These are phyloP conservation scores for Hapalemur alaotrensis DNA, from an alignment of 2,797 vertebrate species.

Conservation along the genomic window DNA sequence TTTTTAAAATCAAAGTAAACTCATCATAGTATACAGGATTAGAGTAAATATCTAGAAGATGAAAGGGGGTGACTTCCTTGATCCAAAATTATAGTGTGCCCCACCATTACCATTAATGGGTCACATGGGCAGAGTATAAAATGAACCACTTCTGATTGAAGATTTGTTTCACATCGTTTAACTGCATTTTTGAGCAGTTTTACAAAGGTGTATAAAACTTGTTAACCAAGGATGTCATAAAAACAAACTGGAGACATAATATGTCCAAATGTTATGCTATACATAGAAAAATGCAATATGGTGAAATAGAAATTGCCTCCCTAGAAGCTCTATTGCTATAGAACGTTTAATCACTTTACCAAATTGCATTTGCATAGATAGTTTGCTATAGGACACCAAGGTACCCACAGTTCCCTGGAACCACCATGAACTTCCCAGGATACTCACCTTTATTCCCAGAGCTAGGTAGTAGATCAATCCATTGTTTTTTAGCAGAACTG, in stretches of 20 bases:
- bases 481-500: background rate
- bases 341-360: background rate
- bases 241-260: background rate
- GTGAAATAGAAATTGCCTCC: background rate
- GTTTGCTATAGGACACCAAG: background rate
- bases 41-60: slow-evolving; percentile 32
- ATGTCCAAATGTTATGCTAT: background rate
- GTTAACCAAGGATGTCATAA: background rate
- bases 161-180: slow-evolving; percentile 2
- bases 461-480: background rate
- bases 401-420: background rate
- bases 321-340: background rate
- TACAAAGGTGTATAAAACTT: slow-evolving; percentile 2
- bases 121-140: slow-evolving; percentile 34
- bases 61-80: background rate
- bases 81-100: background rate
- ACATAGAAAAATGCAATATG: background rate
- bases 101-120: background rate
- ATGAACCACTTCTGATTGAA: background rate
- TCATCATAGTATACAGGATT: background rate
- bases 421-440: background rate
- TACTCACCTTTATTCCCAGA: background rate
- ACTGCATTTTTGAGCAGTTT: background rate
- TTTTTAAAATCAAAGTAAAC: slow-evolving; percentile 13
- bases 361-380: slow-evolving; percentile 4